A percentile compares a stretch with the other conserved stretches of the same genome.
These are phyloP conservation scores for Ailuropoda melanoleuca DNA, from an alignment of 2,113 vertebrate genomes.

Conservation along the genomic window DNA sequence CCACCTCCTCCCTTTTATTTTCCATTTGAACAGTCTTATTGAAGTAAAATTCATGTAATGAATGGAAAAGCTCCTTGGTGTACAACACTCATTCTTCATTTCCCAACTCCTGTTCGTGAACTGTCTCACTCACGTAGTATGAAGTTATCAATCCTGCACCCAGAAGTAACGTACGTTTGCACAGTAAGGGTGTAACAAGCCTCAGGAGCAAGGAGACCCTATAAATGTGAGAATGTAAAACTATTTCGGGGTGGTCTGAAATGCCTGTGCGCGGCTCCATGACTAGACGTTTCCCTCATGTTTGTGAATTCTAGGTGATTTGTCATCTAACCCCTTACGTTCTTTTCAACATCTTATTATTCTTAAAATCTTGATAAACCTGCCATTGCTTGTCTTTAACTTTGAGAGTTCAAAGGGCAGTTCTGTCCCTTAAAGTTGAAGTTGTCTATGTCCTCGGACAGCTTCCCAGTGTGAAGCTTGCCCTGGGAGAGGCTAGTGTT, in stretches of 20 bases:
- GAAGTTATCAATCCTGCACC: neutral
- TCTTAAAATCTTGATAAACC: neutral
- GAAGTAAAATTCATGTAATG: neutral
- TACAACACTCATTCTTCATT: neutral
- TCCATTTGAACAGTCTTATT: neutral
- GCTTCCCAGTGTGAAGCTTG: neutral
- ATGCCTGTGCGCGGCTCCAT: neutral
- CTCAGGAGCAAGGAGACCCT: neutral
- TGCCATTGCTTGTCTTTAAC: neutral
- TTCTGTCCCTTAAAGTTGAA: neutral
- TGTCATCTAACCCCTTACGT: neutral
- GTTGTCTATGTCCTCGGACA: neutral
- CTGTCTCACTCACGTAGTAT: neutral
- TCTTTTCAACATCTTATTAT: neutral
- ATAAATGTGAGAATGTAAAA: neutral
- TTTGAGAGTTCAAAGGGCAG: neutral
- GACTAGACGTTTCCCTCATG: rapidly evolving
- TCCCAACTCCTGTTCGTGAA: neutral
- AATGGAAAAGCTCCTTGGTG: neutral
- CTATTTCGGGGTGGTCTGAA: neutral
- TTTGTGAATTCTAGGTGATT: neutral
- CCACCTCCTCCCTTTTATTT: neutral
- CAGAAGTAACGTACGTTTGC: neutral
- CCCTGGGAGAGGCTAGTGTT: conserved; percentile 6
- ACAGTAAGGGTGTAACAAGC: neutral